Conservation (phyloP, 2,888 invertebrate species). For the Lasioglossum lativentre region DNA sequence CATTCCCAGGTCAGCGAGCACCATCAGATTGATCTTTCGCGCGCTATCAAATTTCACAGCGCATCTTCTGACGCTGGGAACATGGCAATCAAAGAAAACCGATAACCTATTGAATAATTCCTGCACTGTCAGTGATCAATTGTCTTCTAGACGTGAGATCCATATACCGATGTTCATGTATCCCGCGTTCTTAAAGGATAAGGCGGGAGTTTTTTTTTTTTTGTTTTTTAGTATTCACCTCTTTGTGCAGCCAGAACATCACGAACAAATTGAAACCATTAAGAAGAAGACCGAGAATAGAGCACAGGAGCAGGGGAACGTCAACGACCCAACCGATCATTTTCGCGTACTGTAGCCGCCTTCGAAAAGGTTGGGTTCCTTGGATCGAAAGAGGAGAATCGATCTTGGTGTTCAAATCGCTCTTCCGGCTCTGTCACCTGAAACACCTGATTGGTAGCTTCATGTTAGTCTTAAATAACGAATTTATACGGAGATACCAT, state of each 20-base stretch:
- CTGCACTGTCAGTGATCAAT: slow-evolving; percentile 33
- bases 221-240: slow-evolving; percentile 71
- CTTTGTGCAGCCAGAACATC: slow-evolving; percentile 87
- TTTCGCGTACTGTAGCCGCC: slow-evolving; percentile 61
- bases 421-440: slow-evolving; percentile 19
- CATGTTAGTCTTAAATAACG: no score
- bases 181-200: neutral
- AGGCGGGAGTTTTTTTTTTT: neutral
- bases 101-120: slow-evolving; percentile 51
- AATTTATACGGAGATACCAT: no score
- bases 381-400: neutral
- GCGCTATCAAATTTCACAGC: slow-evolving; percentile 24
- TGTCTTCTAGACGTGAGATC: slow-evolving; percentile 14
- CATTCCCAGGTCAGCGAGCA: no score
- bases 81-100: slow-evolving; percentile 23
- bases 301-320: slow-evolving; percentile 89
- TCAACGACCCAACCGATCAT: slow-evolving; percentile 89
- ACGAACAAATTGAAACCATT: slow-evolving; percentile 91
- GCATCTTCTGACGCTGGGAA: slow-evolving; percentile 13
- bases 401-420: slow-evolving; percentile 35
- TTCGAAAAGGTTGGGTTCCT: slow-evolving; percentile 40
- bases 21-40: no score
- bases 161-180: neutral
- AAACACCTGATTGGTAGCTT: no score
- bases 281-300: slow-evolving; percentile 89